Evolutionary conservation across 1,140 invertebrate species (phyloP).

Genomic region (Tetramorium alpestre): DNA sequence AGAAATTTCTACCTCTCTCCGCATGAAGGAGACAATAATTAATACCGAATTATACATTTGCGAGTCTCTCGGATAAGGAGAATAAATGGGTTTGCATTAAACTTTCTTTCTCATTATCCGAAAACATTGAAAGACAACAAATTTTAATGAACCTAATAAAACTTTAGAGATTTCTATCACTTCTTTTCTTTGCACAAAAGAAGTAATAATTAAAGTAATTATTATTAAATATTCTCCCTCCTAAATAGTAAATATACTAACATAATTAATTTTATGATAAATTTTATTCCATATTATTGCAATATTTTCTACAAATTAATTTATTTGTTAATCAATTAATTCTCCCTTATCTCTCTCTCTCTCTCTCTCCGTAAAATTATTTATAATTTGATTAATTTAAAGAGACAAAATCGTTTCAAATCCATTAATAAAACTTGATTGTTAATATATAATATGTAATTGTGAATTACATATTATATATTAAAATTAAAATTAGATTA

Average conservation of each 20-base stretch:
- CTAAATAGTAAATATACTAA: background rate
- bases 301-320: background rate
- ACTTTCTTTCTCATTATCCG: background rate
- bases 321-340: conserved; percentile 11
- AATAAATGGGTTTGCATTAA: conserved; percentile 33
- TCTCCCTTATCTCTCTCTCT: background rate
- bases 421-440: background rate
- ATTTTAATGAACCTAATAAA: conserved; percentile 29
- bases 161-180: background rate
- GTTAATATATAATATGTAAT: background rate
- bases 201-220: conserved; percentile 14
- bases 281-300: background rate
- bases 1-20: conserved; percentile 27
- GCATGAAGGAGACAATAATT: conserved; percentile 30
- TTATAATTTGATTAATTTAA: background rate
- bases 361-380: background rate
- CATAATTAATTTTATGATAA: background rate
- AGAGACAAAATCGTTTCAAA: background rate
- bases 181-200: background rate
- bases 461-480: background rate
- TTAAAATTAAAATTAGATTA: background rate
- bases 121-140: background rate
- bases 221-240: background rate
- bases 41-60: conserved; percentile 40
- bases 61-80: conserved; percentile 14